Evolutionary conservation across 2,888 invertebrate genomes (phyloP).

Genomic region (Hydroisotoma schaefferi): DNA sequence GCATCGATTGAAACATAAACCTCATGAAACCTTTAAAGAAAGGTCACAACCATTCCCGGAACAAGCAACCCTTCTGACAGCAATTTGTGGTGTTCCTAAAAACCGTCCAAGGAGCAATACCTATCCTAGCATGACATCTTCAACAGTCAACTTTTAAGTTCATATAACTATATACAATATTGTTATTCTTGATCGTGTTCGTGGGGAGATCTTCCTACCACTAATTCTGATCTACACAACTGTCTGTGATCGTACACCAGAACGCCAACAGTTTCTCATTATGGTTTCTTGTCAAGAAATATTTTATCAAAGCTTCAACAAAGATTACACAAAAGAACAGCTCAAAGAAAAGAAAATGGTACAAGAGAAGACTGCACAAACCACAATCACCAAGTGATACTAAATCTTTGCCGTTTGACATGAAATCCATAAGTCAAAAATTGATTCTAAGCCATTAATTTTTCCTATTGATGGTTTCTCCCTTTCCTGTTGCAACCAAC

Average conservation of each 20-base stretch:
- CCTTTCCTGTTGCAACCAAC: slow-evolving; percentile 37
- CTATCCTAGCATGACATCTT: background rate
- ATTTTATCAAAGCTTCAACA: slow-evolving; percentile 11
- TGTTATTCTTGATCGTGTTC: slow-evolving; percentile 7
- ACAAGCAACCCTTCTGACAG: slow-evolving; percentile 2
- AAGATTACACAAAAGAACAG: slow-evolving; percentile 1
- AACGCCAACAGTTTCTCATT: slow-evolving; percentile 17
- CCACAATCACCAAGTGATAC: slow-evolving; percentile 21
- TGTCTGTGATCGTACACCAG: too few species aligned
- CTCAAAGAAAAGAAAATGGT: background rate
- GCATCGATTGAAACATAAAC: background rate
- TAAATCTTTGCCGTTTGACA: slow-evolving; percentile 32
- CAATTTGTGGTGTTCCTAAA: slow-evolving; percentile 4
- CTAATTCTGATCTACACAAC: too few species aligned
- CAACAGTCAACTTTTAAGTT: too few species aligned
- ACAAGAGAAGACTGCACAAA: slow-evolving; percentile 9
- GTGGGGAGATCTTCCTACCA: background rate
- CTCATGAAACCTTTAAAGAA: slow-evolving; percentile 1
- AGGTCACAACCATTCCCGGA: slow-evolving; percentile 1
- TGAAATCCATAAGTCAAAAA: slow-evolving; percentile 46
- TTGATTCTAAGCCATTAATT: slow-evolving; percentile 47
- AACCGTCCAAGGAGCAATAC: too few species aligned
- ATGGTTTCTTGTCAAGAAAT: slow-evolving; percentile 24
- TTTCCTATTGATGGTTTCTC: slow-evolving; percentile 36
- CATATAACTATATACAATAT: too few species aligned